These are phyloP conservation scores for Nothoprocta perdicaria DNA, from an alignment of 2,113 vertebrate species.

Conservation along the genomic window DNA sequence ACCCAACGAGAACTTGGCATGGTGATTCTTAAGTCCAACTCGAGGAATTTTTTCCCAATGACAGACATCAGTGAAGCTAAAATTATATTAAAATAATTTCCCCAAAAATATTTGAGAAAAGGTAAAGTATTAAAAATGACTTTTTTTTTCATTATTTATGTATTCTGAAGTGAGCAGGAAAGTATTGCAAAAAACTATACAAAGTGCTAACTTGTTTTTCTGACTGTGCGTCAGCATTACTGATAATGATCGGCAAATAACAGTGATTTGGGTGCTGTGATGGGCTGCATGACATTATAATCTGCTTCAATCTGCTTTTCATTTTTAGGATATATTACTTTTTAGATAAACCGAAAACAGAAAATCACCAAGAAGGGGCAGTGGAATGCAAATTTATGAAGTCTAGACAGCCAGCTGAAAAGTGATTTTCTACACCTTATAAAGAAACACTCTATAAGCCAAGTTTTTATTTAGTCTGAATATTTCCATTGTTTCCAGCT, in stretches of 20 bases:
- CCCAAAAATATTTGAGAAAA: neutral
- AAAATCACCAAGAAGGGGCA: conserved; percentile 29
- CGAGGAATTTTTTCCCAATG: neutral
- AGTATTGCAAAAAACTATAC: neutral
- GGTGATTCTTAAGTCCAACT: neutral
- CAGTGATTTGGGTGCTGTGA: conserved; percentile 13
- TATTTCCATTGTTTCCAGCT: conserved; percentile 36
- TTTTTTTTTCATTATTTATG: neutral
- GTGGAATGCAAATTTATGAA: conserved; percentile 30
- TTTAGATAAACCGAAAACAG: conserved; percentile 51
- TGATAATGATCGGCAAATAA: conserved; percentile 63
- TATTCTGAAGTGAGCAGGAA: neutral
- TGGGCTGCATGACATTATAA: conserved; percentile 29
- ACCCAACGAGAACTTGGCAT: fast-evolving
- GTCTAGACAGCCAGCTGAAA: conserved; percentile 55
- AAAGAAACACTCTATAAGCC: conserved; percentile 16
- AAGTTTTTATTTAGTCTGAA: conserved; percentile 53
- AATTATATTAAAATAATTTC: neutral
- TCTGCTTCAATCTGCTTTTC: conserved; percentile 61
- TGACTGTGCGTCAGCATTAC: conserved; percentile 13
- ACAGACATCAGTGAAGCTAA: neutral
- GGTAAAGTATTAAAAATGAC: neutral
- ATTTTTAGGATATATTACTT: conserved; percentile 68
- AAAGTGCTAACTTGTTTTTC: conserved; percentile 47
- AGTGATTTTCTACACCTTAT: conserved; percentile 53